Conservation (phyloP, 2,888 invertebrate species). For the Griposia aprilina region DNA sequence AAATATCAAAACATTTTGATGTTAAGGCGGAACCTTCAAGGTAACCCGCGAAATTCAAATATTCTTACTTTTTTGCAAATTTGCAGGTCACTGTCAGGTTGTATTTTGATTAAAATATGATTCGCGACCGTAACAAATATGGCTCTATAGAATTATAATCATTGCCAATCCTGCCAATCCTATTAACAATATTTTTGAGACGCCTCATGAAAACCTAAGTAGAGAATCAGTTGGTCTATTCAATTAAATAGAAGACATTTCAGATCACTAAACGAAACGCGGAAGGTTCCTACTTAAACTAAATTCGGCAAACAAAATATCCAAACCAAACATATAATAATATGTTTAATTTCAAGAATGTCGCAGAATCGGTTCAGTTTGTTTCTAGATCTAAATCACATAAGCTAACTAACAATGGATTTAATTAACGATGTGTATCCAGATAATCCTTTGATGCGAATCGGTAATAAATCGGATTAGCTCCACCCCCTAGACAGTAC, state of each 20-base stretch:
- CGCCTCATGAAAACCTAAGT: background rate
- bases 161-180: too few relatives aligned
- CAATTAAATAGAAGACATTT: background rate
- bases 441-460: constrained; percentile 33
- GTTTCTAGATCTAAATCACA: constrained; percentile 10
- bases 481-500: background rate
- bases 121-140: too few relatives aligned
- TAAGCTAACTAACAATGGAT: constrained; percentile 25
- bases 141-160: too few relatives aligned
- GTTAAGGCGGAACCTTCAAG: too few relatives aligned
- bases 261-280: background rate
- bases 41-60: too few relatives aligned
- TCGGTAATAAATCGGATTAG: constrained; percentile 39
- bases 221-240: background rate
- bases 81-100: too few relatives aligned
- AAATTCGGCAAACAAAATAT: background rate
- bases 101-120: too few relatives aligned
- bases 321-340: background rate
- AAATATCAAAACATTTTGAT: too few relatives aligned
- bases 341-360: background rate
- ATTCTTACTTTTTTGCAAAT: too few relatives aligned
- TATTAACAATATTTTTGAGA: too few relatives aligned
- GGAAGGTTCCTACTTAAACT: background rate
- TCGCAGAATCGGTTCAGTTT: background rate
- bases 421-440: constrained; percentile 35